phyloP scores from a whole-genome alignment of 2,113 vertebrate genomes.

The Leiothrix lutea region DNA sequence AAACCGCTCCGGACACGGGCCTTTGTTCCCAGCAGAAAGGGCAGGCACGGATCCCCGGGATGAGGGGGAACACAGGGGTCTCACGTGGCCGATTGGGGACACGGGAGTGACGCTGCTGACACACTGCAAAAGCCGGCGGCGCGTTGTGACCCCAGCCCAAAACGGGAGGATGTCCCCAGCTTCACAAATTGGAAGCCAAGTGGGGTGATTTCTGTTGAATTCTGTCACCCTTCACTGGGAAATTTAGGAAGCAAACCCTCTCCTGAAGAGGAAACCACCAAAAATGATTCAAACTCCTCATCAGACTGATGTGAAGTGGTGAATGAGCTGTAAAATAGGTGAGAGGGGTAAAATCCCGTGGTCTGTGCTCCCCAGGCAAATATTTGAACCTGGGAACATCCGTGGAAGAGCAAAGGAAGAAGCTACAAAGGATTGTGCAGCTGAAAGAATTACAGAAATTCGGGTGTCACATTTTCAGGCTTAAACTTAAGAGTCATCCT shows the following conservation, averaged over 20 bases:
- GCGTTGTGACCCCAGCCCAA: accelerated
- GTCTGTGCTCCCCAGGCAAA: background rate
- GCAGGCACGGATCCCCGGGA: background rate
- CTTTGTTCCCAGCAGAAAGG: background rate
- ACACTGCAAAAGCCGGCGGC: accelerated
- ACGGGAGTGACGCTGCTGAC: background rate
- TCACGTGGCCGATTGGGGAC: background rate
- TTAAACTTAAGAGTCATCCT: background rate
- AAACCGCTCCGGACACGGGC: background rate
- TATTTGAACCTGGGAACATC: background rate
- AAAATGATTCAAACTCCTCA: accelerated
- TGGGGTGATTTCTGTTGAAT: background rate
- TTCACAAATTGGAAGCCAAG: background rate
- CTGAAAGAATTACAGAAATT: background rate
- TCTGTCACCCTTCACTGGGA: background rate
- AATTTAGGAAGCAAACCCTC: background rate
- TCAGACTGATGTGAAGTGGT: accelerated
- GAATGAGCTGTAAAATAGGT: background rate
- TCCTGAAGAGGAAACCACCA: too few species aligned
- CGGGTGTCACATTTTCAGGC: accelerated
- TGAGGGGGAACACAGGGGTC: background rate
- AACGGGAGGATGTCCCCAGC: background rate
- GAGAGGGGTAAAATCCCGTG: background rate
- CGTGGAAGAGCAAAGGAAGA: background rate
- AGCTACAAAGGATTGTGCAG: background rate